These are phyloP conservation scores for Heliornis fulica DNA, from an alignment of 2,113 vertebrate genomes.

Conservation along the genomic window DNA sequence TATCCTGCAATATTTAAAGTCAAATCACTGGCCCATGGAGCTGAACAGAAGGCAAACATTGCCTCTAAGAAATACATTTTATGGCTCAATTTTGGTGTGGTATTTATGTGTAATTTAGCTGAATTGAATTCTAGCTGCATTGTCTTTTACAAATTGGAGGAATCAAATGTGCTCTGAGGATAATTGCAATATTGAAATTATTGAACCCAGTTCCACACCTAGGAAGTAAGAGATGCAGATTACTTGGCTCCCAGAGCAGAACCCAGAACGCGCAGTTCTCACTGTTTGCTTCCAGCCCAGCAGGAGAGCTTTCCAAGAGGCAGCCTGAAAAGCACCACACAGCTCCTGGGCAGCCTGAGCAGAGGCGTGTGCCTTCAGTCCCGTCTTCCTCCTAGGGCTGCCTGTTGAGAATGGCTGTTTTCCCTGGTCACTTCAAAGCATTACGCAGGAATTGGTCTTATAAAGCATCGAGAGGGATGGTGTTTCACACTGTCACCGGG, in stretches of 20 bases:
- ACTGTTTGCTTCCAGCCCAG: background rate
- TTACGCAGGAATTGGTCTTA: background rate
- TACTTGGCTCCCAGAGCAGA: background rate
- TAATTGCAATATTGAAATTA: background rate
- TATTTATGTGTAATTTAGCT: background rate
- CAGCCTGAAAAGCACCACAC: background rate
- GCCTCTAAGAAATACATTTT: background rate
- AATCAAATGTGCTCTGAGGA: background rate
- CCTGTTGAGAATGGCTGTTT: background rate
- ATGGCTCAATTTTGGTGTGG: background rate
- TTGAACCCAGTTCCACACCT: background rate
- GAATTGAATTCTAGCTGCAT: background rate
- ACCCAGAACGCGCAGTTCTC: background rate
- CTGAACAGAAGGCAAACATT: background rate
- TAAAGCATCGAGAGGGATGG: fast-evolving
- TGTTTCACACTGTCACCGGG: fast-evolving
- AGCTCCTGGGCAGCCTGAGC: background rate
- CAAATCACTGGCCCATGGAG: background rate
- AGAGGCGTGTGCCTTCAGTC: background rate
- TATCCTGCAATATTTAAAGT: background rate
- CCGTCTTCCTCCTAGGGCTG: background rate
- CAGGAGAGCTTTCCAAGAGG: background rate
- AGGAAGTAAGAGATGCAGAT: background rate
- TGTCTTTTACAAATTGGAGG: background rate
- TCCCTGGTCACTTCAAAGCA: background rate